Base-by-base conservation (phyloP, 2,113 vertebrate genomes). In the Cebidichthys violaceus region DNA sequence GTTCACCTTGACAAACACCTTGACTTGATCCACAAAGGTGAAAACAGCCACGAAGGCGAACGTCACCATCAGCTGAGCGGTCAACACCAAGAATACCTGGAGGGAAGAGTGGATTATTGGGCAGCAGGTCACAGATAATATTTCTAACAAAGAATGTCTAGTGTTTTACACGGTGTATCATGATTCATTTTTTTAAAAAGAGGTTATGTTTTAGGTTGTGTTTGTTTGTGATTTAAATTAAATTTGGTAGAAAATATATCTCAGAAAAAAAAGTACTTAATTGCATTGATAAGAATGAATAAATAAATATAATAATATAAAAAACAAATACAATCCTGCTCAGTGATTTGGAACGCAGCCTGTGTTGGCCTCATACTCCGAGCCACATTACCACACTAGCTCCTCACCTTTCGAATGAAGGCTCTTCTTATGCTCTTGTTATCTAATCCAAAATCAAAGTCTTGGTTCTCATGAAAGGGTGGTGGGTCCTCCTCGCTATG, bases 11-110 rank as follows among this genome's bases (percentile, higher is more conserved):
- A 98, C 97, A 33, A 97, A 99, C 7, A 15, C 5, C 90, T 96
- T 96, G 65, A 97, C 95, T 0, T 95, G 89, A 0, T 85, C 33
- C 27, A 96, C 94, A 10, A 99, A 99, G 55, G 97, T 98, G 94
- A 97, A 98, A 69, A 97, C 33, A 0, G 96, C 95, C 83, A 99
- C 97, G 1, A 97, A 98, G 70, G 95, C 92, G 33, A 98, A 96
- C 0, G 98, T 99, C 85, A 98, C 96, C 0, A 89, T 73, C 76
- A 99, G 95, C 94, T 99, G 98, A 86, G 96, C 86, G 1, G 96
- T 97, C 83, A 99, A 90, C 86, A 99, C 97, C 95, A 99, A 91
- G 94, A 98, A 99, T 45, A 98, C 97, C 98, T 99, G 89, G 0
- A 71, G 8, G 11, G 10, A 55, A 55, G 7, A 74, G 52, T 9